These are phyloP conservation scores for Porphyrio hochstetteri DNA, from an alignment of 2,113 vertebrate species.

Conservation along the genomic window DNA sequence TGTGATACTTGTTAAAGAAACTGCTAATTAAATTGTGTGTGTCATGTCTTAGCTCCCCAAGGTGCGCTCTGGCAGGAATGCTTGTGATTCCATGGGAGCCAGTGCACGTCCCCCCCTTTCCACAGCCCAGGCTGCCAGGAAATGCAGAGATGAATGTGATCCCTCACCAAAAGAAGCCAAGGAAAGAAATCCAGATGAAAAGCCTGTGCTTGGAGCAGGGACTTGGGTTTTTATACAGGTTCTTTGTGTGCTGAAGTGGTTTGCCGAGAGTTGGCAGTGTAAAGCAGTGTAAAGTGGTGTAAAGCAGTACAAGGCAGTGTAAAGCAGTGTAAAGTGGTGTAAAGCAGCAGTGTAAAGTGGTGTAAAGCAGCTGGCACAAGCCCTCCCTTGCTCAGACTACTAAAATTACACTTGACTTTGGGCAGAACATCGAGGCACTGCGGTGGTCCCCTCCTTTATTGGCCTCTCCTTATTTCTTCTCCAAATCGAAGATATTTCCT, in stretches of 20 bases:
- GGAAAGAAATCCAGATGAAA: background rate
- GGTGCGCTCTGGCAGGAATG: background rate
- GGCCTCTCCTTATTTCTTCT: background rate
- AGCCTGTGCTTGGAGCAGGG: background rate
- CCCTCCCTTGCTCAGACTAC: background rate
- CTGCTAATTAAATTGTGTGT: background rate
- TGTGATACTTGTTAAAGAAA: background rate
- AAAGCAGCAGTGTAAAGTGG: background rate
- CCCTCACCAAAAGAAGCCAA: background rate
- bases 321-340: no score
- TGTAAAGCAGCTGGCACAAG: background rate
- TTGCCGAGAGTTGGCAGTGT: background rate
- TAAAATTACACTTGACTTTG: background rate
- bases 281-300: no score
- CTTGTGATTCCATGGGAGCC: background rate
- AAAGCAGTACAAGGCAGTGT: no score
- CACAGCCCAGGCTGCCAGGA: background rate
- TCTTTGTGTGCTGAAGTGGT: background rate
- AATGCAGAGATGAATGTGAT: background rate
- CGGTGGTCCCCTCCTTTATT: background rate
- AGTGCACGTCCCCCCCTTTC: background rate
- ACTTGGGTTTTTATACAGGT: background rate
- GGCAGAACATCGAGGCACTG: background rate
- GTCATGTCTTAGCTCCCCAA: background rate
- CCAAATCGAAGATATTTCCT: background rate